Evolutionary conservation across 1,140 invertebrate genomes (phyloP), one percentile per base, ranked within the genome.

Genomic region (Drosophila santomea): DNA sequence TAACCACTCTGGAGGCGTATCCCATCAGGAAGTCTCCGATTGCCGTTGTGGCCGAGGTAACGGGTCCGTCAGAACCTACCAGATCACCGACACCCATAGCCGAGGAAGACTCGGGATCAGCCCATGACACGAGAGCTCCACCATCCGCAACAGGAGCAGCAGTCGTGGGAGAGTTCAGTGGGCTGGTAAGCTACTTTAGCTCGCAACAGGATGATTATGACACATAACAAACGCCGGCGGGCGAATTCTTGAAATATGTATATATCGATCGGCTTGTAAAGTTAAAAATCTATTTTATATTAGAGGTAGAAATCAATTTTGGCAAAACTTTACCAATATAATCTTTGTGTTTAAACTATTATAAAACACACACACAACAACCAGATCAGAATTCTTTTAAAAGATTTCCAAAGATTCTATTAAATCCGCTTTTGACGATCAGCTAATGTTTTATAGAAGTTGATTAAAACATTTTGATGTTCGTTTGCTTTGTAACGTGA

Each of bases 161-260:
- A 0, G 75, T 60, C 15, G 83, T 88, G 23, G 91, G 96, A 5
- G 96, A 96, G 84, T 96, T 96, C 86, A 95, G 95, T 41, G 96
- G 96, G n/a, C 92, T 97, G 62, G 96, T 96, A 23, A 97, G 96
- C 56, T 97, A 97, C 91, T 96, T 97, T 91, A 96, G 96, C 69
- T 96, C 96, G 82, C 96, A 96, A 91, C 93, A 95, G 69, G 95
- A 96, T 45, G 91, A 92, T 50, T 91, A 92, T 76, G 91, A 92
- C 56, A 91, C 91, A 89, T 92, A 92, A 92, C 91, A 76, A 91
- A 75, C 82, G 67, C 80, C 84, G 80, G 41, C 63, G 41, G 77
- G 50, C 32, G 55, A 59, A 48, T 76, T 76, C 80, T 47, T 45
- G n/a, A n/a, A 25, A 36, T 45, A 44, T 83, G 80, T 83, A 83